A percentile compares a stretch with the other conserved stretches of the same genome.
These are phyloP conservation scores for Drosophila obscura DNA, from an alignment of 1,140 invertebrate genomes.

Conservation along the genomic window DNA sequence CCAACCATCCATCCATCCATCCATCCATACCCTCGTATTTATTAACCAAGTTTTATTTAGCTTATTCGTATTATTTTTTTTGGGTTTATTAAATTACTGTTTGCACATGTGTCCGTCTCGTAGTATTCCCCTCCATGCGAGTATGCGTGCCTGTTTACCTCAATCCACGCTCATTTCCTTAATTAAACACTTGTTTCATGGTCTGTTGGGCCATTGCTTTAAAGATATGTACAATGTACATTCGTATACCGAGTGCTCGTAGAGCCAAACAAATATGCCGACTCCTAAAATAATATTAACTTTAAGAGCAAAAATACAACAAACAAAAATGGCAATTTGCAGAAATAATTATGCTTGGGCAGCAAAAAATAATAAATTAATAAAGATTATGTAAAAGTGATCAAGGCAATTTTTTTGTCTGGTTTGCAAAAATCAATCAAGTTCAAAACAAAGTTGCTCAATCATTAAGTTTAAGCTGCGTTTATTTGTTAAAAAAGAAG, in stretches of 20 bases:
- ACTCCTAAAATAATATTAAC: constrained; percentile 29
- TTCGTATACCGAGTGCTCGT: neutral
- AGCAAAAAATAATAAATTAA: constrained; percentile 39
- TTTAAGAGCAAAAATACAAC: neutral
- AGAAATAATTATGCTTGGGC: constrained; percentile 32
- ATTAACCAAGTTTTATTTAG: constrained; percentile 66
- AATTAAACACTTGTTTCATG: constrained; percentile 80
- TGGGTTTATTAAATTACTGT: constrained; percentile 60
- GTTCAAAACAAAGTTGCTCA: constrained; percentile 18
- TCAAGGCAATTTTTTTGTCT: constrained; percentile 22
- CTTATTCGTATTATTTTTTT: constrained; percentile 55
- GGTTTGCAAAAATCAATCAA: constrained; percentile 17
- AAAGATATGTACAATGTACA: constrained; percentile 16
- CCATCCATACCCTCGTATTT: constrained; percentile 31
- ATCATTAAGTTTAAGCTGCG: constrained; percentile 30
- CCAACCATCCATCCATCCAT: constrained; percentile 1
- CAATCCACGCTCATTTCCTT: constrained; percentile 69
- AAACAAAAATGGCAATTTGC: constrained; percentile 37
- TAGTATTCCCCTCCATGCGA: no score
- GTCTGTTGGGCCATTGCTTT: constrained; percentile 55
- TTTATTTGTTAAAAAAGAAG: neutral
- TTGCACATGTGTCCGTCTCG: constrained; percentile 13
- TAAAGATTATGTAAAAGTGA: constrained; percentile 38
- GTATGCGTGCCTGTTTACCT: constrained; percentile 54
- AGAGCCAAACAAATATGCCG: constrained; percentile 49